These are phyloP conservation scores for Caradrina kadenii DNA, from an alignment of 2,888 invertebrate species.

Conservation along the genomic window DNA sequence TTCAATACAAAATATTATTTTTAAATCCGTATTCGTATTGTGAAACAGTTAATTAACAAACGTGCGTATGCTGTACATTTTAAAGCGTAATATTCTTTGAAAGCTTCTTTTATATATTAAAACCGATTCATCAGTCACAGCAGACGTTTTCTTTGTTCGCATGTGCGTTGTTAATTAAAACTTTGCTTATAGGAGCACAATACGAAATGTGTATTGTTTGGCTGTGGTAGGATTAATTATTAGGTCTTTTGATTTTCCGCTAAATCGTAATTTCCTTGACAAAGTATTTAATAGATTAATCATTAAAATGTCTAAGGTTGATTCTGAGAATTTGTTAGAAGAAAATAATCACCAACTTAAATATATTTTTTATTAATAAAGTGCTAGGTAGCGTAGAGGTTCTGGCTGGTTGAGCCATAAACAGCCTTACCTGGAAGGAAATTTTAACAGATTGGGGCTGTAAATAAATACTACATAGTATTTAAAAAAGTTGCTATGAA, in stretches of 20 bases:
- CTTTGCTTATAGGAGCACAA: constrained; percentile 6
- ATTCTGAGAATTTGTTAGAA: too few relatives aligned
- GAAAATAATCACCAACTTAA: too few relatives aligned
- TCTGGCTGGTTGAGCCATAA: too few relatives aligned
- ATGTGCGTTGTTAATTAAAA: constrained; percentile 43
- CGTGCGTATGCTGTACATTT: not conserved
- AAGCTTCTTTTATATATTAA: constrained; percentile 24
- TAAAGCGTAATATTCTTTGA: constrained; percentile 10
- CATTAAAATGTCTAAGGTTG: too few relatives aligned
- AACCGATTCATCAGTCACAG: constrained; percentile 51
- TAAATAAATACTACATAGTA: too few relatives aligned
- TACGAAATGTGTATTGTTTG: constrained; percentile 1
- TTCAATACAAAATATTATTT: constrained; percentile 3
- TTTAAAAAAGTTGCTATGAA: too few relatives aligned
- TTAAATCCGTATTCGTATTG: not conserved
- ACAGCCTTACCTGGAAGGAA: too few relatives aligned
- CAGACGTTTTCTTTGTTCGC: constrained; percentile 38
- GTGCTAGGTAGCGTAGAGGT: too few relatives aligned
- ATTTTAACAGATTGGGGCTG: too few relatives aligned
- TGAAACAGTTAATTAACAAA: constrained; percentile 12
- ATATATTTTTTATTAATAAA: too few relatives aligned
- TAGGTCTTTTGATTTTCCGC: constrained; percentile 5
- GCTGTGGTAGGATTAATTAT: not conserved
- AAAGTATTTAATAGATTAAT: too few relatives aligned
- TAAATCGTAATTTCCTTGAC: not conserved